Conservation (phyloP, 2,888 invertebrate genomes). For the Stegophylla sp. region DNA sequence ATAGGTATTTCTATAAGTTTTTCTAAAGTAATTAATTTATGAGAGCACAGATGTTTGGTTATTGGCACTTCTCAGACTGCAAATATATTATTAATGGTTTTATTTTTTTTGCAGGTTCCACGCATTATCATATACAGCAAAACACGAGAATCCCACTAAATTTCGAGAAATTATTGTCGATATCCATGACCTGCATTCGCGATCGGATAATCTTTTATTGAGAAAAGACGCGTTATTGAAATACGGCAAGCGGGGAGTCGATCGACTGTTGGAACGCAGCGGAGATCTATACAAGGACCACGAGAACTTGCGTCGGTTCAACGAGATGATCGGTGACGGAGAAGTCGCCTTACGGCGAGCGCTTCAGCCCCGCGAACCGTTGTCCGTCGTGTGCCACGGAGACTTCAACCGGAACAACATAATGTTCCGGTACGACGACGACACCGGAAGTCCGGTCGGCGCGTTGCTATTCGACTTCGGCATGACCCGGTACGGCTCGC, state of each 20-base stretch:
- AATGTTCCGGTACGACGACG: conserved; percentile 61
- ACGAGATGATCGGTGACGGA: neutral
- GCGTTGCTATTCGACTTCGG: conserved; percentile 61
- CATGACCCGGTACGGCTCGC: conserved; percentile 66
- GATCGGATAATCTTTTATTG: neutral
- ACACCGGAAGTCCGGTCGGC: conserved; percentile 46
- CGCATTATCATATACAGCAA: conserved; percentile 61
- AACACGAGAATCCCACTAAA: conserved; percentile 24
- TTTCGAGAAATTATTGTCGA: neutral
- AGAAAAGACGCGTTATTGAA: neutral
- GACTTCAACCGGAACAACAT: conserved; percentile 62
- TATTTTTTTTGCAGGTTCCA: conserved; percentile 61
- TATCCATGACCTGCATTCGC: neutral
- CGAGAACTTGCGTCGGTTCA: neutral
- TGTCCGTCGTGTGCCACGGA: conserved; percentile 62
- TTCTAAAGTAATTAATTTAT: no score
- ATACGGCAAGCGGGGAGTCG: neutral
- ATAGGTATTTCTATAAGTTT: no score
- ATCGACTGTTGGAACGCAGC: neutral
- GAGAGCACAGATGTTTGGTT: no score
- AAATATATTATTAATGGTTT: neutral
- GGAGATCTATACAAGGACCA: neutral
- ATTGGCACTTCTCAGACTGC: no score
- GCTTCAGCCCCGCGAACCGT: conserved; percentile 58
- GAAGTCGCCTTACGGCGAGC: neutral